phyloP scores from a whole-genome alignment of 2,888 invertebrate genomes.

The Shargacucullia verbasci region DNA sequence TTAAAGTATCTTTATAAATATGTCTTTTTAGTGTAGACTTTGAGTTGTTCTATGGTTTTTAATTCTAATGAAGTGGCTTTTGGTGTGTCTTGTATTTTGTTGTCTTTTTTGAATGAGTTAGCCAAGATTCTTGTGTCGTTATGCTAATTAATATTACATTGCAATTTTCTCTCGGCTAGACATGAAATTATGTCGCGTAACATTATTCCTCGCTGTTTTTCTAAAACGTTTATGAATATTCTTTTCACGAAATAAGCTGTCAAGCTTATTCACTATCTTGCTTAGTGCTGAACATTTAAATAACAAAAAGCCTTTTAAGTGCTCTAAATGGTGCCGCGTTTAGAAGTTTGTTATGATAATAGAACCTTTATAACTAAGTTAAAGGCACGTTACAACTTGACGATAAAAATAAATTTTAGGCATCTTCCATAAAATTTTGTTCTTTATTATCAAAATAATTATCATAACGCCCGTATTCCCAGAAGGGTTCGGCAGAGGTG shows the following conservation, averaged over 20 bases:
- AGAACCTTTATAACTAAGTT: too few relatives aligned
- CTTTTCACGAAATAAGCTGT: conserved; percentile 15
- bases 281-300: conserved; percentile 40
- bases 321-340: conserved; percentile 5
- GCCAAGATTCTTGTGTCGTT: conserved; percentile 8
- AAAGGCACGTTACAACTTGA: too few relatives aligned
- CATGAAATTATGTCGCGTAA: conserved; percentile 19
- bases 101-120: conserved; percentile 20
- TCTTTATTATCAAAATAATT: too few relatives aligned
- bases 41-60: conserved; percentile 8
- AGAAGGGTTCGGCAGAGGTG: too few relatives aligned
- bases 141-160: conserved; percentile 7
- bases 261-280: conserved; percentile 2
- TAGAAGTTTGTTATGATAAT: neutral
- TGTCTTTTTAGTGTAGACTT: conserved; percentile 7
- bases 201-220: conserved; percentile 29
- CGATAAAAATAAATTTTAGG: too few relatives aligned
- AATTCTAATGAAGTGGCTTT: conserved; percentile 24
- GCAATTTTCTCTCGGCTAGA: conserved; percentile 11
- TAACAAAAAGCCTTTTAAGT: conserved; percentile 48
- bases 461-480: too few relatives aligned
- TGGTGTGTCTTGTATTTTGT: conserved; percentile 6
- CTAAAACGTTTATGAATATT: conserved; percentile 15
- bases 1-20: conserved; percentile 47
- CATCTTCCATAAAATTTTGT: too few relatives aligned